A percentile compares a stretch with the other conserved stretches of the same genome.
These are phyloP conservation scores for Enteromius radiatus DNA, from an alignment of 2,797 vertebrate genomes.

Conservation along the genomic window DNA sequence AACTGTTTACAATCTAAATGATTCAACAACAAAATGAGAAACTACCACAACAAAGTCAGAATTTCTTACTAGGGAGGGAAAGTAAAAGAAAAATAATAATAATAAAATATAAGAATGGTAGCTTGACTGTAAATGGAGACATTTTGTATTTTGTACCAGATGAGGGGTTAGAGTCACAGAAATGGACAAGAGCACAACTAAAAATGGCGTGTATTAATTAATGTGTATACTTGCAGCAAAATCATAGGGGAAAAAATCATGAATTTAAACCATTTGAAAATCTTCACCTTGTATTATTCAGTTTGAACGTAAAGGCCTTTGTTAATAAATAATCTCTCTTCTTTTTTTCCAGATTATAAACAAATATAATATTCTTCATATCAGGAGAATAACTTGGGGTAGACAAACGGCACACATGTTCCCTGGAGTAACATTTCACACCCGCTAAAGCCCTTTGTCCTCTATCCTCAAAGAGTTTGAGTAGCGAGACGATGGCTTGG, in stretches of 20 bases:
- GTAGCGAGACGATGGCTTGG: conserved; percentile 66
- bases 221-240: conserved; percentile 63
- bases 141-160: conserved; percentile 52
- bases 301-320: conserved; percentile 65
- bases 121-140: conserved; percentile 72
- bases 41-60: conserved; percentile 86
- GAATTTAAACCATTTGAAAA: conserved; percentile 68
- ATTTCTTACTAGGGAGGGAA: conserved; percentile 52
- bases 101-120: conserved; percentile 69
- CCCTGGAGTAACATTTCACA: conserved; percentile 56
- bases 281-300: conserved; percentile 66
- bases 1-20: conserved; percentile 86
- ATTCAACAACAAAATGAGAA: conserved; percentile 87
- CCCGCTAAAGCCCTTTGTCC: conserved; percentile 64
- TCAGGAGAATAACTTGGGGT: conserved; percentile 65
- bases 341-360: conserved; percentile 65
- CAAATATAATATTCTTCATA: conserved; percentile 71
- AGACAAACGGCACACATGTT: conserved; percentile 70
- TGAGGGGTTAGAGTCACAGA: conserved; percentile 70
- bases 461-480: conserved; percentile 68
- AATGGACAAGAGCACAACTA: conserved; percentile 74
- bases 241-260: conserved; percentile 59
- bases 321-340: conserved; percentile 73
- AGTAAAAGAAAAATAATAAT: conserved; percentile 55
- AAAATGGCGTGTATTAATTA: conserved; percentile 68